Conservation (phyloP, 2,113 vertebrate species). For the Rhea americana region DNA sequence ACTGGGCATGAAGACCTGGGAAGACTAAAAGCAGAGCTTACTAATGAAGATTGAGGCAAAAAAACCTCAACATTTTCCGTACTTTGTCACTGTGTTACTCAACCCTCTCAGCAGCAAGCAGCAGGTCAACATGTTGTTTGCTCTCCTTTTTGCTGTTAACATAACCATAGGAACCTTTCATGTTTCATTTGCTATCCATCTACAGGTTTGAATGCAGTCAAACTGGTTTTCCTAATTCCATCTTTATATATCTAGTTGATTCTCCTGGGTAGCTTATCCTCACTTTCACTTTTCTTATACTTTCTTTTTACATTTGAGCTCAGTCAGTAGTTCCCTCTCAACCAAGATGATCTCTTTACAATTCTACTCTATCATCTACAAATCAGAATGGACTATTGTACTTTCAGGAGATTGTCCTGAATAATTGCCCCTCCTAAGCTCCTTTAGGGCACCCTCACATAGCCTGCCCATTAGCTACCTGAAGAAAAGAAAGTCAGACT, state of each 20-base stretch:
- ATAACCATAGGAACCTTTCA: neutral
- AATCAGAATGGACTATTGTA: fast-evolving
- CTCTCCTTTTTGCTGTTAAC: neutral
- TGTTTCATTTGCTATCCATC: neutral
- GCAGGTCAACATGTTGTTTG: neutral
- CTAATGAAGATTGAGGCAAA: neutral
- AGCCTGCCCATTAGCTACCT: neutral
- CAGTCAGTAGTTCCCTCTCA: neutral
- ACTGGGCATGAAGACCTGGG: neutral
- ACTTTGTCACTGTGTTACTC: neutral
- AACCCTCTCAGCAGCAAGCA: neutral
- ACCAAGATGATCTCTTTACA: neutral
- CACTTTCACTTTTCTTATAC: neutral
- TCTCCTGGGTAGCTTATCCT: neutral
- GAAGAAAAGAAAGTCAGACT: neutral
- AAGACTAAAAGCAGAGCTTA: neutral
- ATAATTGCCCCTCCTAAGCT: neutral
- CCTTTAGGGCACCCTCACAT: neutral
- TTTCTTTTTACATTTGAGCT: neutral
- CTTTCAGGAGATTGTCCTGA: neutral
- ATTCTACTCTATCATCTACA: neutral
- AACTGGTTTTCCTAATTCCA: neutral
- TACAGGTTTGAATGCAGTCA: neutral
- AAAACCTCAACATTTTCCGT: neutral
- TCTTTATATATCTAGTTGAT: neutral